These are phyloP conservation scores for Ennomos quercinarius DNA, from an alignment of 2,888 invertebrate genomes.

Conservation along the genomic window DNA sequence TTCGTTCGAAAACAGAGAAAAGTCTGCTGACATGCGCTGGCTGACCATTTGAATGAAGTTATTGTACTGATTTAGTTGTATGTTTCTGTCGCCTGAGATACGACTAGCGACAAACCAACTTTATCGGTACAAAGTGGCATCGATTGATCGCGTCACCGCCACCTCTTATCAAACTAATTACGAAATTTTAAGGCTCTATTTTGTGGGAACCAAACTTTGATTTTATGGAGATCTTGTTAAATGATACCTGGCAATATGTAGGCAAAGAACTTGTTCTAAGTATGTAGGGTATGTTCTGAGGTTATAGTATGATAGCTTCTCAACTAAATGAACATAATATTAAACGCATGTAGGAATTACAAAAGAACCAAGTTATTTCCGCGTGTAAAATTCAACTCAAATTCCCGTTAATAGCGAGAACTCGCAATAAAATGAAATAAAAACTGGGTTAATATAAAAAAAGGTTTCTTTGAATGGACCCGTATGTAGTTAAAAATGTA, in stretches of 20 bases:
- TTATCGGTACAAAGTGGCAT: slow-evolving; percentile 71
- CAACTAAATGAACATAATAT: too few species aligned
- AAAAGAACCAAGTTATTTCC: slow-evolving; percentile 7
- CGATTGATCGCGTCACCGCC: slow-evolving; percentile 72
- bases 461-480: slow-evolving; percentile 55
- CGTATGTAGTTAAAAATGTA: slow-evolving; percentile 67
- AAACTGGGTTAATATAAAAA: slow-evolving; percentile 51
- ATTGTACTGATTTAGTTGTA: neutral
- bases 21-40: neutral
- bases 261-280: too few species aligned
- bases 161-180: slow-evolving; percentile 72
- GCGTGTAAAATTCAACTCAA: slow-evolving; percentile 37
- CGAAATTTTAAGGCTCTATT: slow-evolving; percentile 44
- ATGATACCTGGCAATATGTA: too few species aligned
- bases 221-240: slow-evolving; percentile 2
- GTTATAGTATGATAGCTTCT: too few species aligned
- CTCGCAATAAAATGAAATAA: slow-evolving; percentile 47
- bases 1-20: too few species aligned
- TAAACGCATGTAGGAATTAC: too few species aligned
- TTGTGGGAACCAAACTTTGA: slow-evolving; percentile 47
- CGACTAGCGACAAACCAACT: slow-evolving; percentile 53
- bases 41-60: neutral
- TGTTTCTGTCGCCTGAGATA: neutral
- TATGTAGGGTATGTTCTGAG: too few species aligned
- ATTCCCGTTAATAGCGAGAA: slow-evolving; percentile 43